Evolutionary conservation across 2,888 invertebrate species (phyloP).

Genomic region (Sarcophaga carnaria): DNA sequence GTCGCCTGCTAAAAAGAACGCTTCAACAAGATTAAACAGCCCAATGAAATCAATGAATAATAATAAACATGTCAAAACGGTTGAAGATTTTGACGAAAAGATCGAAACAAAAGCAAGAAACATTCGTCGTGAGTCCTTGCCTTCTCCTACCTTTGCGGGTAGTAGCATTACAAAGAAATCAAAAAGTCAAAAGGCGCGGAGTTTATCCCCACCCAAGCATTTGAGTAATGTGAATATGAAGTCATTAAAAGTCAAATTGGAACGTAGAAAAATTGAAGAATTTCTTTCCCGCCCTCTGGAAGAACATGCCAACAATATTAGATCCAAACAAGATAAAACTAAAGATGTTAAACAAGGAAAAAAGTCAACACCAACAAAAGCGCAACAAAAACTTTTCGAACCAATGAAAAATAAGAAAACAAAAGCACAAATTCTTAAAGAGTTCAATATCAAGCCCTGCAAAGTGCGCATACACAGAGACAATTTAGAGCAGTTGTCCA

Average conservation of each 20-base stretch:
- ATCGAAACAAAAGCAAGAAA: conserved; percentile 10
- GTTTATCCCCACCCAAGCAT: conserved; percentile 69
- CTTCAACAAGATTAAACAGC: neutral
- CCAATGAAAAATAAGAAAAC: conserved; percentile 46
- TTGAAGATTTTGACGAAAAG: conserved; percentile 42
- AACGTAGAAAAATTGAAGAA: conserved; percentile 67
- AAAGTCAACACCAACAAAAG: conserved; percentile 70
- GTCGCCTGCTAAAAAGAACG: conserved; percentile 20
- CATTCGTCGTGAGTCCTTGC: conserved; percentile 69
- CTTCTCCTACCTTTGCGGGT: conserved; percentile 58
- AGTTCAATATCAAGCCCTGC: conserved; percentile 67
- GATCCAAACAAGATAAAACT: conserved; percentile 13
- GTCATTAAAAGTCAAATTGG: conserved; percentile 69
- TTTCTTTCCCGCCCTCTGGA: conserved; percentile 29
- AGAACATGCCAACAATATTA: conserved; percentile 40
- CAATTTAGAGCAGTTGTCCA: conserved; percentile 64
- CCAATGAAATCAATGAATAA: neutral
- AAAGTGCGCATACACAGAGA: conserved; percentile 67
- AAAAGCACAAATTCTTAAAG: conserved; percentile 45
- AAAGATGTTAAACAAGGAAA: conserved; percentile 30
- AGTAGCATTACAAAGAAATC: conserved; percentile 47
- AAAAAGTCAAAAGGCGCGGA: conserved; percentile 66
- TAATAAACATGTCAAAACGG: conserved; percentile 7
- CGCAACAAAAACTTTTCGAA: conserved; percentile 71
- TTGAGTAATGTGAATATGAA: conserved; percentile 38